phyloP scores from a whole-genome alignment of 2,888 invertebrate genomes.

The Oscheius sp. region DNA sequence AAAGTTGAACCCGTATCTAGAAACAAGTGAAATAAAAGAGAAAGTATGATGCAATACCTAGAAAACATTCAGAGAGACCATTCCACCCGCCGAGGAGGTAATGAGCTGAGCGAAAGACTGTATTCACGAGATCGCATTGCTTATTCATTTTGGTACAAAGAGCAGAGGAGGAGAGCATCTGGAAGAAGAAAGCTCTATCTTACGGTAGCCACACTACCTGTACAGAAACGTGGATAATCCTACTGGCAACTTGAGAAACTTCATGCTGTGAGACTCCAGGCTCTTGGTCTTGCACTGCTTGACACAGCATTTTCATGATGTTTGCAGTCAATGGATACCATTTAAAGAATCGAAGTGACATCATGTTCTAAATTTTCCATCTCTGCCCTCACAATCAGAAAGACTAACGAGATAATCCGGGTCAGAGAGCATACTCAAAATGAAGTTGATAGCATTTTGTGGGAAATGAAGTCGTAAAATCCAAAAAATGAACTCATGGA shows the following conservation, averaged over 20 bases:
- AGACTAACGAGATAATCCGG: constrained; percentile 44
- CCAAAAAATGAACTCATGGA: constrained; percentile 65
- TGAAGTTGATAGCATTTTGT: constrained; percentile 60
- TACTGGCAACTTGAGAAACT: constrained; percentile 35
- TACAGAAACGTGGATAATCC: constrained; percentile 62
- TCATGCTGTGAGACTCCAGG: not conserved
- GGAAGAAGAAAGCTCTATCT: constrained; percentile 11
- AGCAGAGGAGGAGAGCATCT: constrained; percentile 58
- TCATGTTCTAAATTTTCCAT: constrained; percentile 4
- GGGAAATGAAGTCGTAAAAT: constrained; percentile 57
- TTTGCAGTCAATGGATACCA: constrained; percentile 49
- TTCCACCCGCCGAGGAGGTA: constrained; percentile 36
- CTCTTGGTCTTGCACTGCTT: not conserved
- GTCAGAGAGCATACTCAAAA: constrained; percentile 52
- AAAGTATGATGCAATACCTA: constrained; percentile 23
- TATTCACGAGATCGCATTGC: constrained; percentile 44
- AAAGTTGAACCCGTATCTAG: not conserved
- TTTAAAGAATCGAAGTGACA: constrained; percentile 44
- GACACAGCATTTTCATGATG: constrained; percentile 36
- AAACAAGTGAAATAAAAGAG: not conserved
- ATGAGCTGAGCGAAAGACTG: constrained; percentile 30
- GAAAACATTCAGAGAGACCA: constrained; percentile 9
- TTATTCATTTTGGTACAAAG: constrained; percentile 50
- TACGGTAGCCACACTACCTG: no score
- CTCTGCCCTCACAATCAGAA: no score